phyloP scores from a whole-genome alignment of 2,797 vertebrate species.

The Lates japonicus region DNA sequence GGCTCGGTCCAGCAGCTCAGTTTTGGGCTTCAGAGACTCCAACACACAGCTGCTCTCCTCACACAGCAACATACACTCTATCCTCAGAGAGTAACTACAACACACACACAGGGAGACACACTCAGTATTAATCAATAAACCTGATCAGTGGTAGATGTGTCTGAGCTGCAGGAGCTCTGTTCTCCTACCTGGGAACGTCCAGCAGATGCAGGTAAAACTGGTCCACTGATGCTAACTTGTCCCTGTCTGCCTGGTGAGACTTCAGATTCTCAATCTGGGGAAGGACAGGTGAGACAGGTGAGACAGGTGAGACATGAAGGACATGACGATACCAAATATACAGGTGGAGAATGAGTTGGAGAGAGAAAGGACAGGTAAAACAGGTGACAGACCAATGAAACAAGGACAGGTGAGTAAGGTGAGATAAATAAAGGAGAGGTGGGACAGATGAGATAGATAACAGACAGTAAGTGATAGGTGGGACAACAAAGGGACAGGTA shows the following conservation, averaged over 20 bases:
- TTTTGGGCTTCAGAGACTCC: constrained; percentile 88
- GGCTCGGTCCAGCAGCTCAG: constrained; percentile 84
- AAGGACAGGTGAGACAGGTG: constrained; percentile 17
- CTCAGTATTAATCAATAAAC: background rate
- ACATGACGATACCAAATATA: background rate
- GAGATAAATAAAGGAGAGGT: background rate
- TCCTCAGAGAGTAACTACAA: constrained; percentile 87
- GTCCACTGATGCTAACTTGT: constrained; percentile 88
- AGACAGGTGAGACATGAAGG: background rate
- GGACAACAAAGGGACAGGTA: background rate
- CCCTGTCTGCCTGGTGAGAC: constrained; percentile 83
- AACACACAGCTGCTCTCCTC: constrained; percentile 86
- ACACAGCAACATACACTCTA: constrained; percentile 90
- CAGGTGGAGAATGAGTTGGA: background rate
- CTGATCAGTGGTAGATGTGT: background rate
- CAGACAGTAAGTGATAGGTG: background rate
- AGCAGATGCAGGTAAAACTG: constrained; percentile 90
- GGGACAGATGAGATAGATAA: background rate
- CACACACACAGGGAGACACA: constrained; percentile 24
- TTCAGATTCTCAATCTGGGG: constrained; percentile 90
- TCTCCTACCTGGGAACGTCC: constrained; percentile 85
- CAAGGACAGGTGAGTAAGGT: background rate
- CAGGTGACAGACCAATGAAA: background rate
- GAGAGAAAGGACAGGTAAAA: background rate
- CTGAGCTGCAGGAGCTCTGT: constrained; percentile 1